Conservation (phyloP, 2,113 vertebrate genomes). For the Syrmaticus mikado region DNA sequence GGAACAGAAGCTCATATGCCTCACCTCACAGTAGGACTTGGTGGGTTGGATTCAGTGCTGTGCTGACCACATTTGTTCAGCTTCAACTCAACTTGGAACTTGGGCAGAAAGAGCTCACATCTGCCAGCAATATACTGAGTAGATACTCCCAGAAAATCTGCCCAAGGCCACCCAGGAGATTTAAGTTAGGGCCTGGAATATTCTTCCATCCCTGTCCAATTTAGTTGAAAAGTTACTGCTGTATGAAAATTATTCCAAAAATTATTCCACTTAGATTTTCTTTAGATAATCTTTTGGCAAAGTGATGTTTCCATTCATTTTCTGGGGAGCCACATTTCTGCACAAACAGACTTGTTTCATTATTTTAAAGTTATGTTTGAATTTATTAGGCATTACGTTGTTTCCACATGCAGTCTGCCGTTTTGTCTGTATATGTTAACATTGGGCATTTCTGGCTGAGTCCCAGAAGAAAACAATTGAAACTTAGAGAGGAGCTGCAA, state of each 20-base stretch:
- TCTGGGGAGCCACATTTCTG: neutral
- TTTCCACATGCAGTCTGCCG: neutral
- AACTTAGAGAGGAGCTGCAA: neutral
- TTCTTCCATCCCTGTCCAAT: neutral
- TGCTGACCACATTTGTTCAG: neutral
- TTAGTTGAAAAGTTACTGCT: neutral
- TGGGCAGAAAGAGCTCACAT: neutral
- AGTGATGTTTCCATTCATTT: neutral
- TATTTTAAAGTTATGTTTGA: neutral
- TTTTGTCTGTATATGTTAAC: neutral
- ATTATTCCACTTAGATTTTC: neutral
- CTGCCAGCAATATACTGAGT: neutral
- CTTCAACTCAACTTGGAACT: neutral
- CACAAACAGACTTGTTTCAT: neutral
- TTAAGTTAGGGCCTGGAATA: neutral
- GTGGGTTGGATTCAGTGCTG: neutral
- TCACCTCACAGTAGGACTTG: accelerated
- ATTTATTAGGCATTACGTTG: neutral
- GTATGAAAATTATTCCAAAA: neutral
- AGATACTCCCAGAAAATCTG: neutral
- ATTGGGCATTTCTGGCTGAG: neutral
- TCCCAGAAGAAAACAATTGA: neutral
- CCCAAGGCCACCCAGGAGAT: conserved; percentile 3
- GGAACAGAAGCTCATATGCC: neutral
- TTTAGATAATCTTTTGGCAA: neutral